These are phyloP conservation scores for Archilochus colubris DNA, from an alignment of 2,113 vertebrate species.

Conservation along the genomic window DNA sequence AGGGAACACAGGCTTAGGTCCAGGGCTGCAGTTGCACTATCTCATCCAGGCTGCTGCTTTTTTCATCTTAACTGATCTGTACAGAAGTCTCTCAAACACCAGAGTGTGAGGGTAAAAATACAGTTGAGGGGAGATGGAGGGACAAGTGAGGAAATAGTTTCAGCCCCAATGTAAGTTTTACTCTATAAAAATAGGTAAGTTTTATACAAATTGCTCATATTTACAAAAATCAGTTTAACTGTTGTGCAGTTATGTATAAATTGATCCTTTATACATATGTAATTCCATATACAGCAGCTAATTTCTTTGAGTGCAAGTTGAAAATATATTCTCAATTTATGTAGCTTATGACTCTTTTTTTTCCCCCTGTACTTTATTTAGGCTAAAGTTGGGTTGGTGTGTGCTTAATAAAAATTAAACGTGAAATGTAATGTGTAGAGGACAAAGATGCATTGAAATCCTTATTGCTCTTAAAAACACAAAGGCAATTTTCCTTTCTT, in stretches of 20 bases:
- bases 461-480: constrained; percentile 43
- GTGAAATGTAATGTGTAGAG: constrained; percentile 55
- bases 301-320: not conserved
- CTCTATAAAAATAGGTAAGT: not conserved
- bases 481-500: constrained; percentile 32
- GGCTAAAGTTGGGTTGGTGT: not conserved
- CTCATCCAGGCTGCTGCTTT: not conserved
- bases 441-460: constrained; percentile 52
- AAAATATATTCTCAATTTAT: constrained; percentile 13
- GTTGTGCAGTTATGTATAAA: not conserved
- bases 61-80: not conserved
- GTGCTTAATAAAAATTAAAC: constrained; percentile 53
- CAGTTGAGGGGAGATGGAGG: not conserved
- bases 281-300: constrained; percentile 32
- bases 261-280: constrained; percentile 29
- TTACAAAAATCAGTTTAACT: not conserved
- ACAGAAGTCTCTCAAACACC: not conserved
- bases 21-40: not conserved
- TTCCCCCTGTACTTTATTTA: not conserved
- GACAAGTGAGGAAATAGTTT: constrained; percentile 4
- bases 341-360: not conserved
- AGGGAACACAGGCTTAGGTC: not conserved
- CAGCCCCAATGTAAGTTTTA: not conserved
- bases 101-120: not conserved
- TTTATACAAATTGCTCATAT: constrained; percentile 1